Evolutionary conservation across 2,888 invertebrate genomes (phyloP), one percentile per base, ranked within the genome.

Genomic region (Cephus pulcher): DNA sequence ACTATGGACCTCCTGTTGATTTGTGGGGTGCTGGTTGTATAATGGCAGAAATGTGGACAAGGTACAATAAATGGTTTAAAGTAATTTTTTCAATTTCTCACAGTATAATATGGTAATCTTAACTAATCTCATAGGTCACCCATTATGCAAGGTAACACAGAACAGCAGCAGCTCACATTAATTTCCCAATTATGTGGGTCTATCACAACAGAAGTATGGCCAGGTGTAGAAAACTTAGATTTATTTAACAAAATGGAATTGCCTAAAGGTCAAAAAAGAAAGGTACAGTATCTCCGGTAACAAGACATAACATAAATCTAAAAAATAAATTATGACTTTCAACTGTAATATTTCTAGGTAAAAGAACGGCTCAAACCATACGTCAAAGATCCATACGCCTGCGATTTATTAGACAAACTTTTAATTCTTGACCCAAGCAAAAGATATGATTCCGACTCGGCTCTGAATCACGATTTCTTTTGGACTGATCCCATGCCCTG

Each of bases 21-120:
- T 94, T 99, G 93, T 97, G 97, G 97, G 97, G 97, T 0, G 99
- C 98, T 0, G 99, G 99, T 0, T 99, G 99, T 90, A 99, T 99
- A 82, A 99, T 99, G 99, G 99, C 99, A 0, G 99, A 99, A 93
- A 98, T 99, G 98, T 99, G 99, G 99, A 99, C 98, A 0, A 93
- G 95, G 83, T 93, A 92, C 37, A 23, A 23, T 23, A 56, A 23
- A 9, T 23, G 9, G 9, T 56, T 23, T 23, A 56, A 56, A 56
- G 23, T 56, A 9, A 56, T 23, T 56, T 56, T 23, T 56, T 2
- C 23, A 56, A 6, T 56, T 56, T 23, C 23, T 23, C 56, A 3
- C 56, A 23, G 56, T 2, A 23, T 23, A 56, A 23, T 23, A 0
- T 23, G 9, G 56, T 56, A 23, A 56, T 23, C 23, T 9, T 23